These are phyloP conservation scores for Idaea straminata DNA, from an alignment of 2,888 invertebrate species.

Conservation along the genomic window DNA sequence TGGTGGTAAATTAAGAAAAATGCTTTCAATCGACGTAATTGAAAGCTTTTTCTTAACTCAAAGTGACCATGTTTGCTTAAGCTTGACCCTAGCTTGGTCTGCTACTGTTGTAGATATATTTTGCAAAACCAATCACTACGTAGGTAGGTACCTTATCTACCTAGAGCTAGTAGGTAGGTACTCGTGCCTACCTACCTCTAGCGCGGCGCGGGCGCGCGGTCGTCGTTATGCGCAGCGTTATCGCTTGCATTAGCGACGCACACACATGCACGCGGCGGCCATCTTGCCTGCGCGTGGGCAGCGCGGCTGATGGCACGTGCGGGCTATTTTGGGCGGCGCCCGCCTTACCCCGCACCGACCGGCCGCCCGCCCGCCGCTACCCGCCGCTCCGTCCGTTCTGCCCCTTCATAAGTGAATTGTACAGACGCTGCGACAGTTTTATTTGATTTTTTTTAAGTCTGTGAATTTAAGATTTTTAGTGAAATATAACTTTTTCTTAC, in stretches of 20 bases:
- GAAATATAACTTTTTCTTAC: background rate
- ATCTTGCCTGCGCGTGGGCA: slow-evolving; percentile 77
- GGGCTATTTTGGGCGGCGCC: slow-evolving; percentile 77
- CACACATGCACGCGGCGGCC: slow-evolving; percentile 58
- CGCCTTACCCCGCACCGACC: slow-evolving; percentile 42
- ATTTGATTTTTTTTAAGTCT: slow-evolving; percentile 30
- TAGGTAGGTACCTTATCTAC: background rate
- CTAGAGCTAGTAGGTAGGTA: background rate
- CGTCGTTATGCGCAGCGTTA: background rate
- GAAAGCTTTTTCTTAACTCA: no score
- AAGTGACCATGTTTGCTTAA: no score
- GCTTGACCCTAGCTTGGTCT: no score
- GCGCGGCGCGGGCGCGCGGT: background rate
- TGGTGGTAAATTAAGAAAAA: no score
- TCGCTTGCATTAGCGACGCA: slow-evolving; percentile 30
- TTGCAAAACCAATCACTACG: background rate
- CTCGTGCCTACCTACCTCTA: background rate
- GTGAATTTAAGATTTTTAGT: slow-evolving; percentile 15
- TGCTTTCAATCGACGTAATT: no score
- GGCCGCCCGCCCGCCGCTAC: slow-evolving; percentile 34
- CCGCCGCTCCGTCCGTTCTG: slow-evolving; percentile 28
- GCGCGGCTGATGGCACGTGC: slow-evolving; percentile 74
- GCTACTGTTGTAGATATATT: background rate
- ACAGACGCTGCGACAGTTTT: slow-evolving; percentile 40
- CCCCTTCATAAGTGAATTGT: slow-evolving; percentile 33